Conservation (phyloP, 1,140 invertebrate species). For the Nephila pilipes region DNA sequence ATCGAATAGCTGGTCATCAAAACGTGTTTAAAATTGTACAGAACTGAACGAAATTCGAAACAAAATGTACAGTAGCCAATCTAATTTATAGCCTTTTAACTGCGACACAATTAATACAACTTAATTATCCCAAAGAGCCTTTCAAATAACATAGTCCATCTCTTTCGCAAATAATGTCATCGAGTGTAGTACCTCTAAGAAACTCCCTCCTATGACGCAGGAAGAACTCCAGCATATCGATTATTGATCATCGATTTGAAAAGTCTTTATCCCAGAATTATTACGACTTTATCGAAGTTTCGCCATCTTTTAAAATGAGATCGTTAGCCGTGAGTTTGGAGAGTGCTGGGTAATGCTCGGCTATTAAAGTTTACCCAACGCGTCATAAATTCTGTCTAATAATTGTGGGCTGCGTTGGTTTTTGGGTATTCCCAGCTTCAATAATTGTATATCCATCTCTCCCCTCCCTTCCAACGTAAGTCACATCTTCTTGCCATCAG, state of each 20-base stretch:
- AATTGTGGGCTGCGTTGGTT: conserved; percentile 42
- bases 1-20: too few relatives aligned
- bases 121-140: too few relatives aligned
- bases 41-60: too few relatives aligned
- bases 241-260: conserved; percentile 71
- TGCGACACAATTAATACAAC: too few relatives aligned
- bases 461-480: background rate
- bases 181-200: background rate
- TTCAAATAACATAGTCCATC: too few relatives aligned
- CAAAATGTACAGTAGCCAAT: too few relatives aligned
- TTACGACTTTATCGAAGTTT: conserved; percentile 69
- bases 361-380: conserved; percentile 60
- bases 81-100: too few relatives aligned
- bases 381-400: conserved; percentile 52
- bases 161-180: background rate
- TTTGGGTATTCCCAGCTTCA: background rate
- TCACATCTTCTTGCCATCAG: background rate
- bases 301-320: conserved; percentile 62
- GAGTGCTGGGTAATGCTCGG: background rate
- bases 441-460: background rate
- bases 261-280: conserved; percentile 72
- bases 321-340: conserved; percentile 21
- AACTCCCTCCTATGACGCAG: background rate
- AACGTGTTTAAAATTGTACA: too few relatives aligned
- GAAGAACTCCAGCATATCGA: conserved; percentile 40